phyloP scores from a whole-genome alignment of 2,888 invertebrate species.

The Lycophotia porphyrea region DNA sequence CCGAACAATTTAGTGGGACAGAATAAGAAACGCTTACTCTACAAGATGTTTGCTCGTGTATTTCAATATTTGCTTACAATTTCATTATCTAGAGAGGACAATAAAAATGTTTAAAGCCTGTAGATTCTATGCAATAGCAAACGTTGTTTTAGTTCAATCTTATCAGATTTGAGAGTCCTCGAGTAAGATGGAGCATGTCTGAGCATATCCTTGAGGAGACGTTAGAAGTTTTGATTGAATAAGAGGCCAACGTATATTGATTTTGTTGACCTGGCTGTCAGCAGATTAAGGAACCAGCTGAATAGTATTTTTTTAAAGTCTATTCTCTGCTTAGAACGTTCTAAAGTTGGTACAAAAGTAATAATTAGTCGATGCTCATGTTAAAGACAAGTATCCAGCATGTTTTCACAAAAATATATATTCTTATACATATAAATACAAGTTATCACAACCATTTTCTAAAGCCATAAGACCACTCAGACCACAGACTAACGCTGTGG shows the following conservation, averaged over 20 bases:
- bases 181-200: not conserved
- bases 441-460: not conserved
- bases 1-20: constrained; percentile 35
- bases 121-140: not conserved
- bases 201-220: not conserved
- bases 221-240: not conserved
- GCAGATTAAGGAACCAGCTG: not conserved
- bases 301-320: not conserved
- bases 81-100: constrained; percentile 26
- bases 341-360: not conserved
- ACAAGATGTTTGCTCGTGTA: constrained; percentile 47
- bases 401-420: not conserved
- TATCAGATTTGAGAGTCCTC: not conserved
- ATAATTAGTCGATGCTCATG: not conserved
- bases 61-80: constrained; percentile 55
- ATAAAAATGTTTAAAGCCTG: not conserved
- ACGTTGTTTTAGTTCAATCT: not conserved
- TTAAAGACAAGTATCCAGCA: not conserved
- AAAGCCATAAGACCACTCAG: constrained; percentile 5
- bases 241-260: not conserved
- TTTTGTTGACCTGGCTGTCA: not conserved
- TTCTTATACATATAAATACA: not conserved
- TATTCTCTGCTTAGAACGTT: not conserved
- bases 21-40: constrained; percentile 39
- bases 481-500: constrained; percentile 37